Evolutionary conservation across 1,140 invertebrate genomes (phyloP).

Genomic region (Anoplophora glabripennis): DNA sequence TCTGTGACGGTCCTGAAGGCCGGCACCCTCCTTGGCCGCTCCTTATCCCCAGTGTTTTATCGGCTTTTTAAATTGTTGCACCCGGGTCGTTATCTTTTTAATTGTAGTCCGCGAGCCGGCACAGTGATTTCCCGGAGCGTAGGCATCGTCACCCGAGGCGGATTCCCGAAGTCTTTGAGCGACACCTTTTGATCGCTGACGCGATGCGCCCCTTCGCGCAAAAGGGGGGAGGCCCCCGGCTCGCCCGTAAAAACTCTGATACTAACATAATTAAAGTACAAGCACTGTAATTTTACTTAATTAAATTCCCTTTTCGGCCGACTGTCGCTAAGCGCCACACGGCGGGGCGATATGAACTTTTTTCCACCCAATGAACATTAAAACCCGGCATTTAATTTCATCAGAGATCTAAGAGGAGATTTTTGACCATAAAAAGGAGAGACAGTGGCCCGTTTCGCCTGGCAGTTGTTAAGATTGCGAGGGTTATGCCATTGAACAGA

Average conservation of each 20-base stretch:
- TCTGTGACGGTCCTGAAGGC: neutral
- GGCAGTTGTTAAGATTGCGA: conserved; percentile 26
- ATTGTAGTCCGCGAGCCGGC: conserved; percentile 4
- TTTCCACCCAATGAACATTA: conserved; percentile 52
- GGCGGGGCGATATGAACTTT: conserved; percentile 50
- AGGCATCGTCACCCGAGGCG: conserved; percentile 4
- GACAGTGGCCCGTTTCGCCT: conserved; percentile 24
- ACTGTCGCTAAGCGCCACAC: conserved; percentile 33
- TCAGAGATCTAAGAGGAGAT: conserved; percentile 51
- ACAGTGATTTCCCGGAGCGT: neutral
- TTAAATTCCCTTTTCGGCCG: conserved; percentile 53
- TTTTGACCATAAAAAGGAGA: conserved; percentile 51
- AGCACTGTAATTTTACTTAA: conserved; percentile 57
- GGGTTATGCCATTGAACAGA: conserved; percentile 28
- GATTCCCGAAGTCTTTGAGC: conserved; percentile 28
- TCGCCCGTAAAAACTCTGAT: conserved; percentile 50
- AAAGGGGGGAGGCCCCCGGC: conserved; percentile 1
- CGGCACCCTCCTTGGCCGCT: neutral
- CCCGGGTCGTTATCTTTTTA: conserved; percentile 16
- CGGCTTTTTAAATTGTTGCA: conserved; percentile 18
- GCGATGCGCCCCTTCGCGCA: conserved; percentile 23
- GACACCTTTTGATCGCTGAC: conserved; percentile 46
- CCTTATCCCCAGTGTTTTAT: conserved; percentile 17
- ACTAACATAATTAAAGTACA: conserved; percentile 57
- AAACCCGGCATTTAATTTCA: conserved; percentile 54